Evolutionary conservation across 2,888 invertebrate genomes (phyloP), one percentile per base, ranked within the genome.

Genomic region (Hartigia nigra): DNA sequence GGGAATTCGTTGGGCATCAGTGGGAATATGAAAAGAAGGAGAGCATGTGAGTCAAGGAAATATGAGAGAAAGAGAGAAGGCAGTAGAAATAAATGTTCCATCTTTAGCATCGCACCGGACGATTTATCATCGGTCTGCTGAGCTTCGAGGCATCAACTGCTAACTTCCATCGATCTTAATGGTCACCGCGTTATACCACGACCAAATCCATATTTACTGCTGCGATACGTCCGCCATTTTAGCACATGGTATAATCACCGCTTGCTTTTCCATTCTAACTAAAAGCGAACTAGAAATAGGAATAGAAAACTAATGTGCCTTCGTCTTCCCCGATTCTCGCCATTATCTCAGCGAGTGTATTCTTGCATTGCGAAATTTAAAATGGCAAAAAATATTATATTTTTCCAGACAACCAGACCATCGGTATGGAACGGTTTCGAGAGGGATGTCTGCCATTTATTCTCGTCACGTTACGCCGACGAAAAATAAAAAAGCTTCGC

Each of bases 391-490:
- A 72, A 72, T 72, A 72, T 72, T 72, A 72, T 72, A 72, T 72
- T 72, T 72, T 34, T 31, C 72, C 72, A 72, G 72, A 72, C 32
- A 72, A 34, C 72, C 72, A 72, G 32, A 32, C 72, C 34, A 72
- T 72, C 23, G 55, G 55, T 55, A 72, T 23, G n/a, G 72, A 72
- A 72, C 72, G 72, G 72, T 72, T 72, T 72, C 72, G 72, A 72
- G 72, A 87, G 84, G 83, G 85, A 84, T 85, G 85, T 83, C 85
- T 86, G 86, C 85, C 87, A 88, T 89, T 89, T 89, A 91, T 90
- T 90, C 91, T 87, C 86, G 87, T 90, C 91, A 90, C 89, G 89
- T 89, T 88, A 85, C 81, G 84, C 78, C 82, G 79, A 80, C 82
- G 76, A 84, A 81, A 79, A 82, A 83, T 85, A 85, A 84, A 83